Conservation (phyloP, 2,113 vertebrate genomes). For the Gulo gulo region DNA sequence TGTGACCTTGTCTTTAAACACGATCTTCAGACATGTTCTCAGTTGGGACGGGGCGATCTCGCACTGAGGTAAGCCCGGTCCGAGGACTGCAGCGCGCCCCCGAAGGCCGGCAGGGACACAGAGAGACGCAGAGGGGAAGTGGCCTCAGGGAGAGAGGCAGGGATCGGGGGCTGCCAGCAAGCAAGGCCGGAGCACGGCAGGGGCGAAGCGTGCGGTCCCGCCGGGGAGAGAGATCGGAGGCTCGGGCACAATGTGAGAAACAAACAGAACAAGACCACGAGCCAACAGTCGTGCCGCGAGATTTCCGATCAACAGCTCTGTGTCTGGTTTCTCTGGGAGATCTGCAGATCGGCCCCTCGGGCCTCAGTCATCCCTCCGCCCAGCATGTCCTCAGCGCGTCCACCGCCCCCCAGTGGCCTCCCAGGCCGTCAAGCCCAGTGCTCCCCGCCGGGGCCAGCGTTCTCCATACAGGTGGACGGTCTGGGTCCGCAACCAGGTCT, state of each 20-base stretch:
- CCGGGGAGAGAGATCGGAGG: no score
- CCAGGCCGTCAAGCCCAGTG: accelerated
- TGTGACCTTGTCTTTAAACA: not conserved
- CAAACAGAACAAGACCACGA: accelerated
- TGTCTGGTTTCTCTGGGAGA: not conserved
- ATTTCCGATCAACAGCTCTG: not conserved
- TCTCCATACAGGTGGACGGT: no score
- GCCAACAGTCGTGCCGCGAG: not conserved
- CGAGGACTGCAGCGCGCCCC: accelerated
- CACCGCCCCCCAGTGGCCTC: not conserved
- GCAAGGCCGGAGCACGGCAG: accelerated
- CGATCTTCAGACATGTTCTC: not conserved
- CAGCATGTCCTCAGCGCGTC: accelerated
- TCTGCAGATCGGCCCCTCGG: no score
- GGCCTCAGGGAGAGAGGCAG: not conserved
- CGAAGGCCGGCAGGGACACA: not conserved
- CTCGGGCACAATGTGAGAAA: not conserved
- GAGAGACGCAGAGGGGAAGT: not conserved
- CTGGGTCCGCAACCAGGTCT: not conserved
- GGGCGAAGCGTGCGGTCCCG: not conserved
- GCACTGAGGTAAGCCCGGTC: not conserved
- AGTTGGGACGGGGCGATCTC: not conserved
- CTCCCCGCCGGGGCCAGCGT: not conserved
- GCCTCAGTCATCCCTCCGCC: not conserved
- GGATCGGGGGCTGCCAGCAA: not conserved